Conservation (phyloP, 2,113 vertebrate genomes). For the Elachura formosa region DNA sequence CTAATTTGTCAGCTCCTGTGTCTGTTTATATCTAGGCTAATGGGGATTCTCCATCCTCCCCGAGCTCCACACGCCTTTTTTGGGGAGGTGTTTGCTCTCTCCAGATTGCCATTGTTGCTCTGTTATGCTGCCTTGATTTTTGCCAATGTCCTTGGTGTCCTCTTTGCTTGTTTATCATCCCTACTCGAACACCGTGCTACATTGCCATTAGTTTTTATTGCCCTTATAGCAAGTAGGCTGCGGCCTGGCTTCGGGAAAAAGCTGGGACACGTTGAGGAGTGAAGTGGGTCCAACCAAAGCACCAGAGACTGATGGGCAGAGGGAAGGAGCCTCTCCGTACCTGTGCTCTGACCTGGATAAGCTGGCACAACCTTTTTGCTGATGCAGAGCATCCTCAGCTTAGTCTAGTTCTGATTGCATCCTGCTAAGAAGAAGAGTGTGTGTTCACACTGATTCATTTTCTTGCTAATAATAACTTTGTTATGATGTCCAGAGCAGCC, state of each 20-base stretch:
- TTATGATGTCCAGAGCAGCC: conserved; percentile 14
- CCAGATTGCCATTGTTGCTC: neutral
- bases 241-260: neutral
- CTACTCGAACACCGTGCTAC: neutral
- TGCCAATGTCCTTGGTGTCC: neutral
- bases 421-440: neutral
- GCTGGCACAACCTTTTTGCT: neutral
- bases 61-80: neutral
- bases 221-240: neutral
- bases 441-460: neutral
- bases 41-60: neutral
- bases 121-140: neutral
- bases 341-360: neutral
- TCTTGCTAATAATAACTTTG: conserved; percentile 2
- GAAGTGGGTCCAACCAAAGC: neutral
- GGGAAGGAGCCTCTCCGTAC: neutral
- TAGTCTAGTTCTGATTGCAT: neutral
- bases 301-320: neutral
- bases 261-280: neutral
- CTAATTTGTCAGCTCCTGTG: neutral
- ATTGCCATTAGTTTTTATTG: neutral
- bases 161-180: neutral
- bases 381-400: neutral
- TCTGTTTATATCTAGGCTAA: neutral
- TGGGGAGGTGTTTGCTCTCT: neutral